Conservation (phyloP, 1,140 invertebrate genomes). For the Maniola jurtina region DNA sequence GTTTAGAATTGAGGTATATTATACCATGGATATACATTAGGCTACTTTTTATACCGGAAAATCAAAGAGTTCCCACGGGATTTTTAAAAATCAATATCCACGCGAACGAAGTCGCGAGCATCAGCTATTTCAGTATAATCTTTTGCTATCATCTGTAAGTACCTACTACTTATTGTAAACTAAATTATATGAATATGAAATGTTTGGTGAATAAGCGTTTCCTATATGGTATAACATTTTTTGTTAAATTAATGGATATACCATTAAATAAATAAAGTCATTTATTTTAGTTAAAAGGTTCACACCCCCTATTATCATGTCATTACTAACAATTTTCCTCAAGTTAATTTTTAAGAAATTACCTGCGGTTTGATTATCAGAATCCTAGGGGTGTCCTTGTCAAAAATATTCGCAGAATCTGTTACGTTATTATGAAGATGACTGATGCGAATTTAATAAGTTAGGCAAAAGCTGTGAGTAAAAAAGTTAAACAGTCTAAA, state of each 20-base stretch:
- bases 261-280: too few species aligned
- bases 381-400: neutral
- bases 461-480: neutral
- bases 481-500: neutral
- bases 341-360: too few species aligned
- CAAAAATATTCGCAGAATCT: constrained; percentile 2
- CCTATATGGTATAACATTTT: too few species aligned
- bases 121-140: too few species aligned
- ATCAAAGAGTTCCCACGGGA: too few species aligned
- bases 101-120: neutral
- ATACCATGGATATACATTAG: too few species aligned
- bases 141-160: too few species aligned
- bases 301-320: neutral
- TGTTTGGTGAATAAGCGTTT: too few species aligned
- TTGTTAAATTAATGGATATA: too few species aligned
- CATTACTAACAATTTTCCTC: too few species aligned
- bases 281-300: neutral
- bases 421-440: neutral
- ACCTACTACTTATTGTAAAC: neutral
- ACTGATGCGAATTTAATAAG: neutral
- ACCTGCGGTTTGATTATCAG: neutral
- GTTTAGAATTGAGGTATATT: too few species aligned
- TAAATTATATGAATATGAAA: neutral
- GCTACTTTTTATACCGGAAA: too few species aligned
- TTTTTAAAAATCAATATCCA: neutral